phyloP scores from a whole-genome alignment of 2,888 invertebrate genomes.

The Marasmarcha lunaedactyla region DNA sequence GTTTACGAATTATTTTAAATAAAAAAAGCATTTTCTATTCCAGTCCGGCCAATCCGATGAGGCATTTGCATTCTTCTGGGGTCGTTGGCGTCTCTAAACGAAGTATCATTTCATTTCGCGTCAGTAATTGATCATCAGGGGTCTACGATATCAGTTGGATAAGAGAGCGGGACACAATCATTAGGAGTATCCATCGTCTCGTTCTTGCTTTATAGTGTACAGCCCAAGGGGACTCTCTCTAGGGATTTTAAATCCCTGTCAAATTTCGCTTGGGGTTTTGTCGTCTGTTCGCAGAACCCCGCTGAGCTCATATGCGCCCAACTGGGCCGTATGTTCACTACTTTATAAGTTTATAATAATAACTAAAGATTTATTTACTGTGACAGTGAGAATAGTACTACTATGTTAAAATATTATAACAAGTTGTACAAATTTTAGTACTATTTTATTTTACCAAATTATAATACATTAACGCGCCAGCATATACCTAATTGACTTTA shows the following conservation, averaged over 20 bases:
- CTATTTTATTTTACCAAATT: too few species aligned
- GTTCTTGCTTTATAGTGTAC: too few species aligned
- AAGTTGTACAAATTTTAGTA: too few species aligned
- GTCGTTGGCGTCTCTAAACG: slow-evolving; percentile 31
- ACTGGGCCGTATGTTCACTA: slow-evolving; percentile 14
- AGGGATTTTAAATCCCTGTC: slow-evolving; percentile 41
- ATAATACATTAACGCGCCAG: too few species aligned
- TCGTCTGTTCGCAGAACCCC: slow-evolving; percentile 27
- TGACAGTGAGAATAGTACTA: too few species aligned
- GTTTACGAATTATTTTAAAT: too few species aligned
- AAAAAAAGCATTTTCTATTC: too few species aligned
- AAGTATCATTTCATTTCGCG: slow-evolving; percentile 48
- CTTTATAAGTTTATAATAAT: slow-evolving; percentile 11
- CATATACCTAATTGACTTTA: too few species aligned
- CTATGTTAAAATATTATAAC: too few species aligned
- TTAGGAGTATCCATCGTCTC: not conserved
- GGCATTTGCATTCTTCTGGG: slow-evolving; percentile 20
- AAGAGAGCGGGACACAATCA: not conserved
- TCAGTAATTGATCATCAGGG: slow-evolving; percentile 47
- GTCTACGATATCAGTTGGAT: not conserved
- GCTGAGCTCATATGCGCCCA: slow-evolving; percentile 35
- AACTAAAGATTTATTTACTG: not conserved
- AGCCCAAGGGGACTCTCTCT: slow-evolving; percentile 21
- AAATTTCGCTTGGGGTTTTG: slow-evolving; percentile 29
- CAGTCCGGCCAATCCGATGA: not conserved